Evolutionary conservation across 2,113 vertebrate genomes (phyloP).

Genomic region (Epinephelus cyanopodus): DNA sequence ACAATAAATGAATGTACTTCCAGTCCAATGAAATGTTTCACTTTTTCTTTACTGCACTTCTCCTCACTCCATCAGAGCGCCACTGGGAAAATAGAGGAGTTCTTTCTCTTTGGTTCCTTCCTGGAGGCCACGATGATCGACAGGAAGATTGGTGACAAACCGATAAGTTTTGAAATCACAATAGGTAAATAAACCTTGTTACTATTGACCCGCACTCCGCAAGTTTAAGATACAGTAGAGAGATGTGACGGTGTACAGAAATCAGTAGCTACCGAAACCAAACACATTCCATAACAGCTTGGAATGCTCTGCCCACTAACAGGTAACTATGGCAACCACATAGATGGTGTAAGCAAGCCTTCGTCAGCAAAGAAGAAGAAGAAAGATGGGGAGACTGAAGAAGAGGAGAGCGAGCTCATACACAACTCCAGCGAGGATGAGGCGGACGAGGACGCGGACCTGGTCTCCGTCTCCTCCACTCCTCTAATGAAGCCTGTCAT

Average conservation of each 20-base stretch:
- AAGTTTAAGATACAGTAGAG: not conserved
- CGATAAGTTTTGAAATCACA: constrained; percentile 95
- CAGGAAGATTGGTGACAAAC: constrained; percentile 95
- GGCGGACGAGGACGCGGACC: constrained; percentile 83
- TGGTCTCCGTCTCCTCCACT: constrained; percentile 90
- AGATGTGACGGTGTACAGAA: not conserved
- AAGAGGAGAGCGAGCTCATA: constrained; percentile 93
- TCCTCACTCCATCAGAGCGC: constrained; percentile 84
- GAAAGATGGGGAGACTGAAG: constrained; percentile 86
- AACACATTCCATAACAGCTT: not conserved
- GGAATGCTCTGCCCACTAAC: not conserved
- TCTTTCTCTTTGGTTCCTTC: constrained; percentile 96
- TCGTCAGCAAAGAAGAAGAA: constrained; percentile 83
- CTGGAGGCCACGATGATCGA: constrained; percentile 98
- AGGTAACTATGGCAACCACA: constrained; percentile 98
- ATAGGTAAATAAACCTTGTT: constrained; percentile 86
- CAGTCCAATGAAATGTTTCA: constrained; percentile 18
- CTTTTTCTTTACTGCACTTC: not conserved
- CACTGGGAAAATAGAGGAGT: constrained; percentile 95
- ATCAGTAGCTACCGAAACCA: not conserved
- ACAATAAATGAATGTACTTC: not conserved
- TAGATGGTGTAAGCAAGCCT: constrained; percentile 89
- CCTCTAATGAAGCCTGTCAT: constrained; percentile 92
- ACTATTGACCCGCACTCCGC: not conserved
- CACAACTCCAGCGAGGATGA: constrained; percentile 96